phyloP scores from a whole-genome alignment of 1,140 invertebrate species.

The Lepidurus arcticus region DNA sequence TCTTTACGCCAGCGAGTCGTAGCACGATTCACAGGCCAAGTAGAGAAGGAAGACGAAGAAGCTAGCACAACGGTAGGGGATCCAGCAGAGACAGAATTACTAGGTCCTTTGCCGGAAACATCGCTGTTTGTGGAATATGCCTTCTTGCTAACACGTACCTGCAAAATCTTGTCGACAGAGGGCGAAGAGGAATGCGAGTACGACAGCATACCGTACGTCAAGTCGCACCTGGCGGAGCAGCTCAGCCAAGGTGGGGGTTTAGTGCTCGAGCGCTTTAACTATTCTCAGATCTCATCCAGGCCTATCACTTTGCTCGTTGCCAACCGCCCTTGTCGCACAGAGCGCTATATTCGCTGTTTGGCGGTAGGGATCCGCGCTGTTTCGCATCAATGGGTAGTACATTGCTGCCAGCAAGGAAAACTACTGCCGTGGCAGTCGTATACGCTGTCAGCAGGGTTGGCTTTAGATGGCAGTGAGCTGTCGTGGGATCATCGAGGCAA shows the following conservation, averaged over 20 bases:
- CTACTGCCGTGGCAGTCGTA: slow-evolving; percentile 17
- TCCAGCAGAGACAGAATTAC: not conserved
- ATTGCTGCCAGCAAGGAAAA: slow-evolving; percentile 6
- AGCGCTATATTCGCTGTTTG: slow-evolving; percentile 29
- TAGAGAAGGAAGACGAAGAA: not conserved
- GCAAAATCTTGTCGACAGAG: slow-evolving; percentile 1
- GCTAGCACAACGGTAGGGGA: not conserved
- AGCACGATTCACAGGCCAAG: not conserved
- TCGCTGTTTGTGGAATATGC: slow-evolving; percentile 28
- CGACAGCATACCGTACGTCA: slow-evolving; percentile 22
- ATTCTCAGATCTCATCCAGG: slow-evolving; percentile 20
- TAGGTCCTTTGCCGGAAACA: not conserved
- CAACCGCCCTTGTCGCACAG: slow-evolving; percentile 31
- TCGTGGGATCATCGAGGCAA: slow-evolving; percentile 24
- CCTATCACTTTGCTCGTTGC: slow-evolving; percentile 17
- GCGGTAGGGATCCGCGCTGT: slow-evolving; percentile 27
- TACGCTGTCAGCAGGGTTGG: not conserved
- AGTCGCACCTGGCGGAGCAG: slow-evolving; percentile 11
- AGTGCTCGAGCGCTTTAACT: slow-evolving; percentile 31
- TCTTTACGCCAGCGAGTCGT: not conserved
- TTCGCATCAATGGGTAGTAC: slow-evolving; percentile 27
- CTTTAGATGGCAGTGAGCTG: slow-evolving; percentile 23
- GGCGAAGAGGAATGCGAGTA: slow-evolving; percentile 3
- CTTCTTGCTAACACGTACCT: slow-evolving; percentile 28
- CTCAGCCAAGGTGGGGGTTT: slow-evolving; percentile 27